Conservation (phyloP, 1,140 invertebrate species). For the Cherax destructor region DNA sequence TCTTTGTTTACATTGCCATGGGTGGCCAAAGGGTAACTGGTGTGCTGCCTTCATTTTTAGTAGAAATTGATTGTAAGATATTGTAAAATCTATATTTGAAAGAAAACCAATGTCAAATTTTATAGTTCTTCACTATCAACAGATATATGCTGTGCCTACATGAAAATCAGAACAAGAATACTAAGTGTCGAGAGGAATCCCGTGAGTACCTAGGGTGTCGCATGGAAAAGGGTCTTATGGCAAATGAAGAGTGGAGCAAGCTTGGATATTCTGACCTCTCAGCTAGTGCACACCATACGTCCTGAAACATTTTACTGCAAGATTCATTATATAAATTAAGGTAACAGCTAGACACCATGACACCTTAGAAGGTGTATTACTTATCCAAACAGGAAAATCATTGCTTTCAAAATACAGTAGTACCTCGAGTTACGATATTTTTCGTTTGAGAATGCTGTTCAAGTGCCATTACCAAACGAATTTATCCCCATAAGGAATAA, state of each 20-base stretch:
- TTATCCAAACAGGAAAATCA: no score
- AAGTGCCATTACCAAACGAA: no score
- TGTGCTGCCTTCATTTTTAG: no score
- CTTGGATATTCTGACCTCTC: constrained; percentile 80
- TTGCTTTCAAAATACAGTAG: no score
- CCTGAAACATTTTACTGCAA: constrained; percentile 17
- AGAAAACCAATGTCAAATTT: neutral
- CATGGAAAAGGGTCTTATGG: constrained; percentile 96
- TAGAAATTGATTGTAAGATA: neutral
- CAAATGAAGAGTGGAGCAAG: constrained; percentile 91
- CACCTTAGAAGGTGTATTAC: no score
- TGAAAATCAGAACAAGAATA: constrained; percentile 84
- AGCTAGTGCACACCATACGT: neutral
- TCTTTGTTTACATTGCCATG: no score
- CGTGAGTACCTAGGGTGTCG: constrained; percentile 93
- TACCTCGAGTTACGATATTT: no score
- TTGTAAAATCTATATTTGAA: neutral
- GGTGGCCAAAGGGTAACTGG: no score
- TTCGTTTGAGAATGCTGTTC: no score
- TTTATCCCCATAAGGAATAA: no score
- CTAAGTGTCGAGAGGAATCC: constrained; percentile 84
- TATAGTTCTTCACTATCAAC: neutral
- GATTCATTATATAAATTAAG: neutral
- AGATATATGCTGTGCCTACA: constrained; percentile 91
- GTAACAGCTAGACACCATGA: neutral